Evolutionary conservation across 2,113 vertebrate species (phyloP).

Genomic region (Myanophis thanlyinensis): DNA sequence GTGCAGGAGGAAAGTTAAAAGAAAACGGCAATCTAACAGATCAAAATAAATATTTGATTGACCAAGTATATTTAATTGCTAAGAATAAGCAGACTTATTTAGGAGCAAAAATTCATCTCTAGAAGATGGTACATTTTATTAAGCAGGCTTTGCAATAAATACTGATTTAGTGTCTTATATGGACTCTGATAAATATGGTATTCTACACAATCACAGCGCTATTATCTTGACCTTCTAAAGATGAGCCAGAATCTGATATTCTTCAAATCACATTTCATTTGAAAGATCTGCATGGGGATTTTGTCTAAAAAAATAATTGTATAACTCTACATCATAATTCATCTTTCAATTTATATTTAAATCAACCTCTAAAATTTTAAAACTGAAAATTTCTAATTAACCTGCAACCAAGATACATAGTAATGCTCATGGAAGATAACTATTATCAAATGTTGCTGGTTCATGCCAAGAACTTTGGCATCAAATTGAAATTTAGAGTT

Average conservation of each 20-base stretch:
- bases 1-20: background rate
- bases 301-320: conserved; percentile 44
- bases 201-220: conserved; percentile 35
- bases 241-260: conserved; percentile 12
- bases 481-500: background rate
- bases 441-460: conserved; percentile 5
- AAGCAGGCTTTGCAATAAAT: conserved; percentile 47
- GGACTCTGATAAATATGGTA: conserved; percentile 38
- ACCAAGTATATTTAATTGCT: conserved; percentile 54
- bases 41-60: conserved; percentile 37
- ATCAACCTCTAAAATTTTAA: conserved; percentile 44
- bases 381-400: conserved; percentile 47
- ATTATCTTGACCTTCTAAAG: background rate
- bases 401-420: conserved; percentile 34
- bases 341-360: conserved; percentile 33
- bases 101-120: conserved; percentile 23
- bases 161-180: conserved; percentile 9
- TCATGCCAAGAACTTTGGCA: conserved; percentile 15
- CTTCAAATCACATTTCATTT: conserved; percentile 19
- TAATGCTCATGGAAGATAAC: background rate
- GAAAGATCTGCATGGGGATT: conserved; percentile 13
- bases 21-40: background rate
- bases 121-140: conserved; percentile 16
- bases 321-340: conserved; percentile 35
- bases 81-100: conserved; percentile 3